Percentiles rank a stretch among this genome's conserved stretches.
phyloP scores from a whole-genome alignment of 2,797 vertebrate genomes.

The Enteromius treurensis region DNA sequence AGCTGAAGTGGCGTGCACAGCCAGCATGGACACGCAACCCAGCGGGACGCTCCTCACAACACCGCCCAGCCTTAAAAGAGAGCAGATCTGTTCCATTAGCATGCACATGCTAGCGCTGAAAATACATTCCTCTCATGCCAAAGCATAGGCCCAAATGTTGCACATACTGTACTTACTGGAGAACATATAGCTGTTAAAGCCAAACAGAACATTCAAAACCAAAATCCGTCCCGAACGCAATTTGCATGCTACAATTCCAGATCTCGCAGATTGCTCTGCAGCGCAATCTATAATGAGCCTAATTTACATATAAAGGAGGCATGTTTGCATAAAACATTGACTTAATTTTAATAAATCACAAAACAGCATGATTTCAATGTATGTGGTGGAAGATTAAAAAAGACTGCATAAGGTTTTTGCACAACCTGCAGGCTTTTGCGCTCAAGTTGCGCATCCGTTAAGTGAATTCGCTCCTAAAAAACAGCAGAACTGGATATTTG shows the following conservation, averaged over 20 bases:
- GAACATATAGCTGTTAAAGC: not conserved
- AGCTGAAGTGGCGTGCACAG: slow-evolving; percentile 29
- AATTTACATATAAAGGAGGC: slow-evolving; percentile 17
- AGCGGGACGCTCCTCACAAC: slow-evolving; percentile 26
- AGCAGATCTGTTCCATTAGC: slow-evolving; percentile 42
- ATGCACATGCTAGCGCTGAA: slow-evolving; percentile 37
- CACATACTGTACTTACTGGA: not conserved
- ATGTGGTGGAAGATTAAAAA: not conserved
- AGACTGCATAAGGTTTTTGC: not conserved
- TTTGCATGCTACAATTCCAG: not conserved
- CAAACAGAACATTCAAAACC: not conserved
- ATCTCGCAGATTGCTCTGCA: not conserved
- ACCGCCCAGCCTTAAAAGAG: slow-evolving; percentile 24
- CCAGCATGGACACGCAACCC: slow-evolving; percentile 42
- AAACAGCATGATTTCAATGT: not conserved
- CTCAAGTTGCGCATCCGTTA: not conserved
- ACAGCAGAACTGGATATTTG: not conserved
- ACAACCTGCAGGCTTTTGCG: not conserved
- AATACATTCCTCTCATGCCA: slow-evolving; percentile 30
- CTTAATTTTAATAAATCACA: not conserved
- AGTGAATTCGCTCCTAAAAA: not conserved
- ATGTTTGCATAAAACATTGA: not conserved
- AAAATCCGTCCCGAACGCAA: not conserved
- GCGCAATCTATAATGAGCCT: not conserved
- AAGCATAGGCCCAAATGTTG: not conserved